A percentile compares a stretch with the other conserved stretches of the same genome.
These are phyloP conservation scores for Dynastes grantii DNA, from an alignment of 2,888 invertebrate genomes.

Conservation along the genomic window DNA sequence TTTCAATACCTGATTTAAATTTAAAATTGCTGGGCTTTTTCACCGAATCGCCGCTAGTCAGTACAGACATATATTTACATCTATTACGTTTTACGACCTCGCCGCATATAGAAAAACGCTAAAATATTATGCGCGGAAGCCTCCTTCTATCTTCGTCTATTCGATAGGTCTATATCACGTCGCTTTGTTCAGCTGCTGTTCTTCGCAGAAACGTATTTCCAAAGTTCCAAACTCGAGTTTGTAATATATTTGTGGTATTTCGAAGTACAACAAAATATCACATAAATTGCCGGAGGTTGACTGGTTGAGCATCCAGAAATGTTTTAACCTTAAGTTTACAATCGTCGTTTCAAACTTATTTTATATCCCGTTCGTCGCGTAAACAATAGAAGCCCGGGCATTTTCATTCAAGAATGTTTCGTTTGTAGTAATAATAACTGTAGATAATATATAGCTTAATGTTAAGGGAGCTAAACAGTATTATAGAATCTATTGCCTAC, in stretches of 20 bases:
- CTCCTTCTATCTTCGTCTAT: neutral
- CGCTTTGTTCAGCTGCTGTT: neutral
- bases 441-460: neutral
- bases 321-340: constrained; percentile 22
- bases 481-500: no score
- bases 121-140: neutral
- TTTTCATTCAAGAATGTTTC: neutral
- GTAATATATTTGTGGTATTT: constrained; percentile 42
- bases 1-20: no score
- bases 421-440: neutral
- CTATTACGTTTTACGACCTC: constrained; percentile 10
- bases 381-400: neutral
- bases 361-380: neutral
- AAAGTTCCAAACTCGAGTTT: constrained; percentile 31
- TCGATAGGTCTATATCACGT: neutral
- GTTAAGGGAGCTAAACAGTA: neutral
- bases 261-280: constrained; percentile 31
- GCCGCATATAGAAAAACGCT: constrained; percentile 2
- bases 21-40: neutral
- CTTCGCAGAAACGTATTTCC: constrained; percentile 10
- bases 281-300: constrained; percentile 26
- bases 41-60: neutral
- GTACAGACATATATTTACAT: neutral
- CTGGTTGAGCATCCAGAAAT: constrained; percentile 4
- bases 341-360: neutral